Percentiles rank a stretch among this genome's conserved stretches.
These are phyloP conservation scores for Drosophila pseudotalamancana DNA, from an alignment of 2,888 invertebrate species.

Conservation along the genomic window DNA sequence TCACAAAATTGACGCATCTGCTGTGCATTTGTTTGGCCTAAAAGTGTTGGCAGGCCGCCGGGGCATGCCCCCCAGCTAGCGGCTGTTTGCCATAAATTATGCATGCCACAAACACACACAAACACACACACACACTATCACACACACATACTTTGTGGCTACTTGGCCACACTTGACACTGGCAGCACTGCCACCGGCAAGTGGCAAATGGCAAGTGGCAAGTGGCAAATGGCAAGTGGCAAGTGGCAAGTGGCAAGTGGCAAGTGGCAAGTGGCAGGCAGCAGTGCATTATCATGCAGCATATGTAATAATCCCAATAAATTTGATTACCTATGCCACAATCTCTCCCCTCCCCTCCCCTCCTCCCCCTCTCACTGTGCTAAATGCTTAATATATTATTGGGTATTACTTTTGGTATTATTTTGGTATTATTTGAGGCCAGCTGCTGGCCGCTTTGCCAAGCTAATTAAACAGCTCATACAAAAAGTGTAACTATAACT, in stretches of 20 bases:
- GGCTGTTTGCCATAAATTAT: conserved; percentile 50
- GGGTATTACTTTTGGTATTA: too few species aligned
- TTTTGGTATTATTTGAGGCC: too few species aligned
- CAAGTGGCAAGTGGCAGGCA: conserved; percentile 23
- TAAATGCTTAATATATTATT: neutral
- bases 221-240: neutral
- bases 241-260: conserved; percentile 6
- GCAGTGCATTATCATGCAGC: conserved; percentile 53
- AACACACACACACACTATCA: conserved; percentile 32
- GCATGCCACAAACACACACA: conserved; percentile 44
- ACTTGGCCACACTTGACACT: conserved; percentile 40
- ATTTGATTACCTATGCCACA: conserved; percentile 53
- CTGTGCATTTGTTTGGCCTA: conserved; percentile 46
- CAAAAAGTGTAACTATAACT: neutral
- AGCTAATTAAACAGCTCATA: conserved; percentile 43
- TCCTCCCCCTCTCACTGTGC: neutral
- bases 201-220: neutral
- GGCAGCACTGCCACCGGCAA: conserved; percentile 18
- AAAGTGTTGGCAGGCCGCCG: conserved; percentile 6
- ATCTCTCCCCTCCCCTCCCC: neutral
- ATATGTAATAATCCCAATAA: conserved; percentile 54
- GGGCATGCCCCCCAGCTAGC: conserved; percentile 8
- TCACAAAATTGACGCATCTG: conserved; percentile 43
- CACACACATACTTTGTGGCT: conserved; percentile 40
- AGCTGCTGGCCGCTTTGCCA: conserved; percentile 7